Evolutionary conservation across 2,888 invertebrate genomes (phyloP), one percentile per base, ranked within the genome.

Genomic region (Trissolcus brochymenae): DNA sequence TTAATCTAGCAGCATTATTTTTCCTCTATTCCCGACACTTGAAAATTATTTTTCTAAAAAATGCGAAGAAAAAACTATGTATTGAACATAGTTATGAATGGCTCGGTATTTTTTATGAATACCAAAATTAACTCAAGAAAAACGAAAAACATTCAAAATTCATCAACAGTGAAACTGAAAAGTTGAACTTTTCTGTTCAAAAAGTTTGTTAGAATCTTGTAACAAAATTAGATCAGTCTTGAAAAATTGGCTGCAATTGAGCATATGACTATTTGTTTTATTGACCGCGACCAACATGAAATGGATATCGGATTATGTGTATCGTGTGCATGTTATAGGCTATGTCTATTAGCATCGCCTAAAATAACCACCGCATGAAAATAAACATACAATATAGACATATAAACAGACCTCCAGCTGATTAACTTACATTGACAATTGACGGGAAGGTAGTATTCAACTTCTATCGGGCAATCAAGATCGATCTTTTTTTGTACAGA

Each of bases 201-300:
- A 25, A 25, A 6, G 25, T 25, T 25, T 25, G 25, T 64, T 64
- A 71, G 46, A 71, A 71, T 71, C 62, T 71, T 29, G 59, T 72
- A 40, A 50, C 61, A 65, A 59, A 55, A 55, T 4, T 25, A 49
- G 65, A 35, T 1, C 35, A 11, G 9, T 35, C 7, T 11, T 11
- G 35, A 35, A 9, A 35, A 35, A 49, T 25, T 25, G 25, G 4
- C 4, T 25, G 25, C 25, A 25, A 25, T 25, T 25, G 4, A 25
- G 4, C 25, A 4, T 25, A 25, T 25, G 25, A 25, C 25, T 25
- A 25, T 25, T 25, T 57, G 54, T 29, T 65, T 65, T 60, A 72
- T 72, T 65, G 72, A 72, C 65, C 60, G 29, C 1, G 43, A 13
- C 43, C 43, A 50, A 62, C 62, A 56, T 62, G 62, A 64, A 71